Evolutionary conservation across 2,797 vertebrate species (phyloP), one percentile per base, ranked within the genome.

Genomic region (Gadopsis marmoratus): DNA sequence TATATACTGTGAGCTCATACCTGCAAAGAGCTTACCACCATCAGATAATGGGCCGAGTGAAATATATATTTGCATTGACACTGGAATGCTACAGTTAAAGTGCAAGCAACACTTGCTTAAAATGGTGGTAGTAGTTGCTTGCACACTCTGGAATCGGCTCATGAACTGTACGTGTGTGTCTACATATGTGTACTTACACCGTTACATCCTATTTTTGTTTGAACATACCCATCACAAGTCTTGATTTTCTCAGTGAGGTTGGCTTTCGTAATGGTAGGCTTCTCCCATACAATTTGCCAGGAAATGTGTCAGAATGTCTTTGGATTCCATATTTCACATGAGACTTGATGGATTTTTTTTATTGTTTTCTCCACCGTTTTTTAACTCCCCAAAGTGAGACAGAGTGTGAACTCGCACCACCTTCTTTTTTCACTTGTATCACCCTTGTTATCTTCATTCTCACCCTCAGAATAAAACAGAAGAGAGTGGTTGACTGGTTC

Each of bases 281-380:
- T 66, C 26, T 76, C 19, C 2, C 39, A 29, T 16, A 70, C 51
- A n/a, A 4, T 53, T 31, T 75, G 14, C 2, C 0, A 23, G 23
- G 35, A 74, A 45, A 64, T 48, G 31, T 65, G 26, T 47, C 26
- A 59, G 19, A 37, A 16, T 29, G 23, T 0, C 37, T 60, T 69
- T 31, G n/a, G 45, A 73, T 78, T 66, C 11, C 3, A 45, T 33
- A 53, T 71, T 77, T 71, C 66, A 43, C 58, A 26, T 35, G 41
- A 41, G 58, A 35, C 14, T 69, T 29, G n/a, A 37, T 68, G 37
- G 16, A 54, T 47, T 68, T 55, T 41, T 31, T 14, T 26, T 14
- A 5, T 43, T 43, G 33, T 33, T 21, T 17, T 7, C 3, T 8
- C 3, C 1, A 3, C 12, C 26, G 26, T n/a, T 53, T 63, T 56